Percentiles rank a stretch among this genome's conserved stretches.
Evolutionary conservation across 2,113 vertebrate species (phyloP).

Genomic region (Vulpes vulpes): DNA sequence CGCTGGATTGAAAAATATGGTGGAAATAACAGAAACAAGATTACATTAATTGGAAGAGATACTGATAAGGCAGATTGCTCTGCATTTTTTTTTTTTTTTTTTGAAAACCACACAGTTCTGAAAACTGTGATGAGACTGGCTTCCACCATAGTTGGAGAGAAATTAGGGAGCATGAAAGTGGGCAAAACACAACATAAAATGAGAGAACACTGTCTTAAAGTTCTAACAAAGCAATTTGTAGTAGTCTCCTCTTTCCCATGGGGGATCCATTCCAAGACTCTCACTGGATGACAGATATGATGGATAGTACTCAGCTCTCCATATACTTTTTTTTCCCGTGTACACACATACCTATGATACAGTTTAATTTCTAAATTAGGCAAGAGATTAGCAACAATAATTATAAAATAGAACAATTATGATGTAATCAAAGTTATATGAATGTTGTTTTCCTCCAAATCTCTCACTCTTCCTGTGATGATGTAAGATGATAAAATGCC

Average conservation of each 20-base stretch:
- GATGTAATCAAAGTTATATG: not conserved
- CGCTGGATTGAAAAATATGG: slow-evolving; percentile 88
- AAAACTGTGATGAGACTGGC: slow-evolving; percentile 74
- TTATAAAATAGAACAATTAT: not conserved
- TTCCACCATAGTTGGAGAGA: slow-evolving; percentile 69
- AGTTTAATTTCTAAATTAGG: not conserved
- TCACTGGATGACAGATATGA: not conserved
- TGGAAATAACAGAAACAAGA: slow-evolving; percentile 92
- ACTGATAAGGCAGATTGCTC: slow-evolving; percentile 87
- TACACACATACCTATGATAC: not conserved
- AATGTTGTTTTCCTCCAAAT: not conserved
- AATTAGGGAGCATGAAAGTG: not conserved
- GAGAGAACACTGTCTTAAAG: not conserved
- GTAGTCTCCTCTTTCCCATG: not conserved
- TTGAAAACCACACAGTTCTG: slow-evolving; percentile 71
- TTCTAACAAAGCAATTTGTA: not conserved
- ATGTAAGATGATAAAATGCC: not conserved
- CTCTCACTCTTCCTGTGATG: not conserved
- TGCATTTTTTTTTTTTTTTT: slow-evolving; percentile 78
- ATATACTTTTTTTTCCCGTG: not conserved
- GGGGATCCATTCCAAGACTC: not conserved
- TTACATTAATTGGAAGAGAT: slow-evolving; percentile 91
- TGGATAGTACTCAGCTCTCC: not conserved
- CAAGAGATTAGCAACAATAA: not conserved
- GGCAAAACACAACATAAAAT: not conserved